phyloP scores from a whole-genome alignment of 2,888 invertebrate species.

The Hypsopygia costalis region DNA sequence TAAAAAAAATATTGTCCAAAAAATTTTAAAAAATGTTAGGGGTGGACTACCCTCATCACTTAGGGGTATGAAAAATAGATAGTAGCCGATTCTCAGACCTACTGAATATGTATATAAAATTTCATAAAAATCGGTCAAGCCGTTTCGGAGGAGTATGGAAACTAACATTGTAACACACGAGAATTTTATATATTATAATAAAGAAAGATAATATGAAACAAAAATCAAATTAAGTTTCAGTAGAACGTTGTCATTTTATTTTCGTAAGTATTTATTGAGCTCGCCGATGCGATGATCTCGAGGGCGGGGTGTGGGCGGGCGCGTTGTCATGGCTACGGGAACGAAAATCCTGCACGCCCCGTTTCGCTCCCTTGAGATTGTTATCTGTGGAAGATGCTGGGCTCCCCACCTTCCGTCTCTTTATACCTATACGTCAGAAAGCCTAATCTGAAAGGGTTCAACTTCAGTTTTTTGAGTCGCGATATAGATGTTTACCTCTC shows the following conservation, averaged over 20 bases:
- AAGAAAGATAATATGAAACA: too few relatives aligned
- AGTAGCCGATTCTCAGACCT: too few relatives aligned
- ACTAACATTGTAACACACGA: too few relatives aligned
- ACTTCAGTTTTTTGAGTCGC: constrained; percentile 27
- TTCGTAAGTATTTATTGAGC: constrained; percentile 58
- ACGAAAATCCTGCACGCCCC: constrained; percentile 65
- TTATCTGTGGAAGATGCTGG: constrained; percentile 67
- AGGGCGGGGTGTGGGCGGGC: constrained; percentile 61
- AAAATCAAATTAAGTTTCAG: too few relatives aligned
- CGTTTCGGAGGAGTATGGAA: too few relatives aligned
- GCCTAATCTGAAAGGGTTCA: constrained; percentile 71
- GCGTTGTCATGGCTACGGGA: constrained; percentile 67
- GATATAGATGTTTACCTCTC: constrained; percentile 36
- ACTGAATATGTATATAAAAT: too few relatives aligned
- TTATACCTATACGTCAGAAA: constrained; percentile 48
- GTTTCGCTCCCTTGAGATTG: constrained; percentile 61
- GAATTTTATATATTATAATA: too few relatives aligned
- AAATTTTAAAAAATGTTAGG: too few relatives aligned
- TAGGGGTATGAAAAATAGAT: too few relatives aligned
- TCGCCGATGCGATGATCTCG: constrained; percentile 60
- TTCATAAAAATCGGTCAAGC: too few relatives aligned
- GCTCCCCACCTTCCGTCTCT: constrained; percentile 62
- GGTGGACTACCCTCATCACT: too few relatives aligned
- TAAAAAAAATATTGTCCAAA: too few relatives aligned
- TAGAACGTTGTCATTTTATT: constrained; percentile 58